phyloP scores from a whole-genome alignment of 1,140 invertebrate genomes.

The Drosophila fuyamai region DNA sequence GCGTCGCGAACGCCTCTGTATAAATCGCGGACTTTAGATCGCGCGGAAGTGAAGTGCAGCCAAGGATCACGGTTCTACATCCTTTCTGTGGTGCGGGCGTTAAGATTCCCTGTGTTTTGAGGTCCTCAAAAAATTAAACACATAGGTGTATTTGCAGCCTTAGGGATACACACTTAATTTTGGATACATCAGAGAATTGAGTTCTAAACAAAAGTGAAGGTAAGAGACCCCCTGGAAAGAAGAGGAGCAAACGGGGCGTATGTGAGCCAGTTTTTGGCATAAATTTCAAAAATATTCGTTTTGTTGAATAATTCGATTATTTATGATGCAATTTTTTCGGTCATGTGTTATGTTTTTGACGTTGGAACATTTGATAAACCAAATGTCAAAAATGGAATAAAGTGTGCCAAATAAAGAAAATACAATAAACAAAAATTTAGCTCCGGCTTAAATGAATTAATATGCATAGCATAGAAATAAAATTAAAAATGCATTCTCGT shows the following conservation, averaged over 20 bases:
- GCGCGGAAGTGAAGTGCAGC: slow-evolving; percentile 69
- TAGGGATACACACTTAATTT: slow-evolving; percentile 24
- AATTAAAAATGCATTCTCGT: slow-evolving; percentile 1
- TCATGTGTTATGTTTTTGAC: slow-evolving; percentile 9
- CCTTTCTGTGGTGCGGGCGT: slow-evolving; percentile 19
- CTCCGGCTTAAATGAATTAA: slow-evolving; percentile 3
- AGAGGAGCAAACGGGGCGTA: background rate
- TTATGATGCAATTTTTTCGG: slow-evolving; percentile 2
- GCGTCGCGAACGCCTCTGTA: slow-evolving; percentile 49
- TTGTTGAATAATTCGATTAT: slow-evolving; percentile 22
- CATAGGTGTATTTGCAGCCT: slow-evolving; percentile 12
- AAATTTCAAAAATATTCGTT: slow-evolving; percentile 9
- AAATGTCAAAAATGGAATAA: slow-evolving; percentile 15
- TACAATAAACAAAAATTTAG: background rate
- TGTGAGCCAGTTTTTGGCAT: slow-evolving; percentile 24
- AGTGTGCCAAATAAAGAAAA: slow-evolving; percentile 7
- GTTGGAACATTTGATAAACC: slow-evolving; percentile 2
- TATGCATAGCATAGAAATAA: background rate
- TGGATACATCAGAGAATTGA: slow-evolving; percentile 28
- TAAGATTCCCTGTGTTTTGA: background rate
- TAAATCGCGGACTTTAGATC: slow-evolving; percentile 1
- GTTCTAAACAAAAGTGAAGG: slow-evolving; percentile 39
- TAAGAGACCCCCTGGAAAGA: slow-evolving; percentile 14
- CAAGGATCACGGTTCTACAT: slow-evolving; percentile 17
- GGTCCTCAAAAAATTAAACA: background rate